A percentile compares a stretch with the other conserved stretches of the same genome.
Evolutionary conservation across 2,113 vertebrate genomes (phyloP).

Genomic region (Scomber colias): DNA sequence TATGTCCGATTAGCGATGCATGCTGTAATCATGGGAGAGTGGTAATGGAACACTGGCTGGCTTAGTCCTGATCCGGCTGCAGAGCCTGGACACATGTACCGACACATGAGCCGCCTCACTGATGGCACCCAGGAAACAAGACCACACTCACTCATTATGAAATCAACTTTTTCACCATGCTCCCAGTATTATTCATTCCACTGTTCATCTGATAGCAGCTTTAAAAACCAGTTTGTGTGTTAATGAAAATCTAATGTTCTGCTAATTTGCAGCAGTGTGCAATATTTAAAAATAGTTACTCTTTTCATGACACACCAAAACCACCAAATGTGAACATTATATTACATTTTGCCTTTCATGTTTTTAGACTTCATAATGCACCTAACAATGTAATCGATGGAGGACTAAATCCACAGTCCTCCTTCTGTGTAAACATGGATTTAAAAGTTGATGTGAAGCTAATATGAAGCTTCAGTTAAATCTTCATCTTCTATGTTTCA

Average conservation of each 20-base stretch:
- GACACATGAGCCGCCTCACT: slow-evolving; percentile 55
- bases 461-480: too few relatives aligned
- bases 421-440: too few relatives aligned
- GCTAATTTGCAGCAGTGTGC: neutral
- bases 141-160: slow-evolving; percentile 23
- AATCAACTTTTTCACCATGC: neutral
- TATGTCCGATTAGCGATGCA: slow-evolving; percentile 79
- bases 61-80: slow-evolving; percentile 77
- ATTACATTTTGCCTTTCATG: too few relatives aligned
- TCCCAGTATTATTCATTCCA: neutral
- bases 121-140: slow-evolving; percentile 48
- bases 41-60: slow-evolving; percentile 71
- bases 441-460: too few relatives aligned
- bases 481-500: too few relatives aligned
- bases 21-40: slow-evolving; percentile 80
- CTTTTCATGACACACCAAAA: neutral
- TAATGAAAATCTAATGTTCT: neutral
- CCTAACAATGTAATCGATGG: too few relatives aligned
- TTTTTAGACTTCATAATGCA: too few relatives aligned
- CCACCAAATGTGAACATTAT: too few relatives aligned
- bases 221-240: neutral
- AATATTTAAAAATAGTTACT: neutral
- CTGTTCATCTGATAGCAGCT: too few relatives aligned
- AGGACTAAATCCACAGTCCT: too few relatives aligned
- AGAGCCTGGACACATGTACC: slow-evolving; percentile 71